These are phyloP conservation scores for Chironomus striatipennis DNA, from an alignment of 1,140 invertebrate species.

Conservation along the genomic window DNA sequence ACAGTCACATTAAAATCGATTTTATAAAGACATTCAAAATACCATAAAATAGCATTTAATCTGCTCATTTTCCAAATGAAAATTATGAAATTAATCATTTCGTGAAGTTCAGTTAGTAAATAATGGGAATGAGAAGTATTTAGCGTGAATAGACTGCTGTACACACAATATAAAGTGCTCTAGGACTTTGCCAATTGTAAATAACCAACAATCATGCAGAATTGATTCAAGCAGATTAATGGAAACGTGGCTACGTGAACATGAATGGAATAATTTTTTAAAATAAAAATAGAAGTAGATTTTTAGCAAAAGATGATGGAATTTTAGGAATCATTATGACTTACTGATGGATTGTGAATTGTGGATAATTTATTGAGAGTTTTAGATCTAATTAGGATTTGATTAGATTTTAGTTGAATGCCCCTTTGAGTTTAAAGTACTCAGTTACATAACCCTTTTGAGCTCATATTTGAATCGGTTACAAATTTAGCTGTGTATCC, in stretches of 20 bases:
- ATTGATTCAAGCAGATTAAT: constrained; percentile 14
- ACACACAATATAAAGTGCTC: no score
- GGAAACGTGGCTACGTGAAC: neutral
- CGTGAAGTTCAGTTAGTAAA: constrained; percentile 6
- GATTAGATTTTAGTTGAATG: no score
- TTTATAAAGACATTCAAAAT: neutral
- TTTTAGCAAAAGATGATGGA: no score
- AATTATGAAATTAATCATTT: constrained; percentile 15
- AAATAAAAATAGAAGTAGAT: neutral
- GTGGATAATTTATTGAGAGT: no score
- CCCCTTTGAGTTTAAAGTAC: no score
- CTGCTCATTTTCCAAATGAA: neutral
- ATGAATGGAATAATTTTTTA: constrained; percentile 5
- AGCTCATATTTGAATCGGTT: no score
- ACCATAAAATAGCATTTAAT: neutral
- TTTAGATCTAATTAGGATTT: no score
- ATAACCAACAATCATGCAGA: constrained; percentile 8
- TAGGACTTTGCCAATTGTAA: neutral
- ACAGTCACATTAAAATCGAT: no score
- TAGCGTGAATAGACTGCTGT: neutral
- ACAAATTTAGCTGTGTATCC: no score
- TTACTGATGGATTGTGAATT: no score
- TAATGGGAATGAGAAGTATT: neutral
- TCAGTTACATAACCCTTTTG: no score
- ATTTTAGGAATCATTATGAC: no score